These are phyloP conservation scores for Molorchus minor DNA, from an alignment of 2,888 invertebrate species.

Conservation along the genomic window DNA sequence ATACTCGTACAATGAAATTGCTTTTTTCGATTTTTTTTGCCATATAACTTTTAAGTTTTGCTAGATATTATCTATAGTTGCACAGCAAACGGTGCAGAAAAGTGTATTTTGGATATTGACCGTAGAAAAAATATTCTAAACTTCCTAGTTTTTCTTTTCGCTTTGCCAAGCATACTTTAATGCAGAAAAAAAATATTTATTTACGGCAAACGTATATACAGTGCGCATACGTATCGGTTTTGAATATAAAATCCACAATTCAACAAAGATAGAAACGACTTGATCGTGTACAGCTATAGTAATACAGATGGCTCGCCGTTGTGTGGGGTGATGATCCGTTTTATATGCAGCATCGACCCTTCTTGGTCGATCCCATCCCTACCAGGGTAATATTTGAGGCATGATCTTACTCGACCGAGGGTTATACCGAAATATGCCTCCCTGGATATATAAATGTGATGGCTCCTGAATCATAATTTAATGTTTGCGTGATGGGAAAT, in stretches of 20 bases:
- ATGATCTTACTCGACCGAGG: constrained; percentile 45
- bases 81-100: too few relatives aligned
- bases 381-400: constrained; percentile 50
- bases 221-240: constrained; percentile 20
- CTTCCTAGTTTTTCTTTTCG: too few relatives aligned
- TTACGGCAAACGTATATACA: constrained; percentile 1
- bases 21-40: too few relatives aligned
- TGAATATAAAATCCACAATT: constrained; percentile 30
- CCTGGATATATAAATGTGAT: constrained; percentile 55
- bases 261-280: constrained; percentile 25
- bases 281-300: constrained; percentile 27
- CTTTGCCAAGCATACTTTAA: too few relatives aligned
- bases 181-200: too few relatives aligned
- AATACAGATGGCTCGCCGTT: constrained; percentile 45
- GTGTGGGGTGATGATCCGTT: constrained; percentile 53
- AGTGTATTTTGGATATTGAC: too few relatives aligned
- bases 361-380: constrained; percentile 38
- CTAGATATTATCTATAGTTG: too few relatives aligned
- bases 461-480: constrained; percentile 56
- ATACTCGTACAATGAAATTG: too few relatives aligned
- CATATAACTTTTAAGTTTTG: too few relatives aligned
- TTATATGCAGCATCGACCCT: constrained; percentile 56
- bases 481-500: constrained; percentile 55
- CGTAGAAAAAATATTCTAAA: too few relatives aligned
- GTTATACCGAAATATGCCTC: constrained; percentile 41